Evolutionary conservation across 2,888 invertebrate genomes (phyloP), one percentile per base, ranked within the genome.

Genomic region (Epinotia nisella): DNA sequence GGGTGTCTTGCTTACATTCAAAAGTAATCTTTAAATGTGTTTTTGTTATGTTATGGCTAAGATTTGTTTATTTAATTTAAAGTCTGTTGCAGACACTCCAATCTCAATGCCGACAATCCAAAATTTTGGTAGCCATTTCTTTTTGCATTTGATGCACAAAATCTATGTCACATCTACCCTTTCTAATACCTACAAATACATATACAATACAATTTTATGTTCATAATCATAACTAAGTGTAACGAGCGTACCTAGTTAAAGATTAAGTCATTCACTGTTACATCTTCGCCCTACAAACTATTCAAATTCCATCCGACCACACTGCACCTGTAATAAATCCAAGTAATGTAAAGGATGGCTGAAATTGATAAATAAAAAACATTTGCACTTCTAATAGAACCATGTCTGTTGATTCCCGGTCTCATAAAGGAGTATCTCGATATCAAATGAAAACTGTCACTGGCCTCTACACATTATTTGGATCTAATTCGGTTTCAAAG

Each of bases 61-160:
- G 5, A n/a, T 62, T 49, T 29, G 29, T 29, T 62, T 10, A 62
- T 62, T 61, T 62, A 11, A 62, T 62, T 61, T 49, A 29, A 15
- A 39, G 39, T 55, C 41, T 21, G 39, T 56, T 19, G 24, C 66
- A 66, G 21, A 55, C 39, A 65, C 39, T 35, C 3, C 17, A 53
- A 21, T 56, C 45, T 39, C 4, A 11, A 39, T 39, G 53, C 19
- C 21, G 53, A n/a, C 53, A 49, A 49, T 49, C 49, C 65, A 53
- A 39, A 19, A 15, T 19, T 35, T 21, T 10, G 9, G 17, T 55
- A 55, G 9, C 11, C 4, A 66, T 29, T 53, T 29, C 9, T 15
- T 24, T 53, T 59, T 53, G 71, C 66, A 71, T 71, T 53, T 71
- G 19, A 71, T 71, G 66, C 66, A 71, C 29, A 41, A 10, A 45